Conservation (phyloP, 2,888 invertebrate genomes). For the Spodoptera exigua region DNA sequence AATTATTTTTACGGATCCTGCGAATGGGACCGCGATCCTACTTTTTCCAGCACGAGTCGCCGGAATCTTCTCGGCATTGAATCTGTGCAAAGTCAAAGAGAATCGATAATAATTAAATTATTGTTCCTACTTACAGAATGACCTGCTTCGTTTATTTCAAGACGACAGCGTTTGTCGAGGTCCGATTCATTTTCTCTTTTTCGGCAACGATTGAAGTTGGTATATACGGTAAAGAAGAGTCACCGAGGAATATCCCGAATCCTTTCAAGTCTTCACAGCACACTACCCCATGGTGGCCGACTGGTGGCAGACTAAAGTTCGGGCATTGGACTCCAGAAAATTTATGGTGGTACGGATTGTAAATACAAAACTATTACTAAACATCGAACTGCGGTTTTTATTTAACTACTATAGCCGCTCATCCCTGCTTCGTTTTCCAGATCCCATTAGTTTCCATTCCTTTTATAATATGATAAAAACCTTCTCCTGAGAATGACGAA, state of each 20-base stretch:
- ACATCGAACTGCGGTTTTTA: not conserved
- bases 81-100: no score
- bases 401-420: not conserved
- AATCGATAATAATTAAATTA: no score
- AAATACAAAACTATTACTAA: not conserved
- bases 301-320: not conserved
- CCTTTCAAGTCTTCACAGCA: constrained; percentile 58
- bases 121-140: constrained; percentile 58
- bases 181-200: constrained; percentile 74
- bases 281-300: constrained; percentile 66
- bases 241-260: constrained; percentile 48
- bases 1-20: no score
- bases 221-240: constrained; percentile 65
- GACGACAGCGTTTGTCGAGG: constrained; percentile 70
- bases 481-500: no score
- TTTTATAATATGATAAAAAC: no score
- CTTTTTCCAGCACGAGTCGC: no score
- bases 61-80: no score
- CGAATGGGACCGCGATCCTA: no score
- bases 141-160: constrained; percentile 76
- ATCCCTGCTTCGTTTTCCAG: no score
- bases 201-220: constrained; percentile 65
- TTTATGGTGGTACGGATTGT: constrained; percentile 16
- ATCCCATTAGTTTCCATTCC: no score
- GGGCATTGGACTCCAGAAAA: not conserved